phyloP scores from a whole-genome alignment of 2,888 invertebrate genomes.

The Mimas tiliae region DNA sequence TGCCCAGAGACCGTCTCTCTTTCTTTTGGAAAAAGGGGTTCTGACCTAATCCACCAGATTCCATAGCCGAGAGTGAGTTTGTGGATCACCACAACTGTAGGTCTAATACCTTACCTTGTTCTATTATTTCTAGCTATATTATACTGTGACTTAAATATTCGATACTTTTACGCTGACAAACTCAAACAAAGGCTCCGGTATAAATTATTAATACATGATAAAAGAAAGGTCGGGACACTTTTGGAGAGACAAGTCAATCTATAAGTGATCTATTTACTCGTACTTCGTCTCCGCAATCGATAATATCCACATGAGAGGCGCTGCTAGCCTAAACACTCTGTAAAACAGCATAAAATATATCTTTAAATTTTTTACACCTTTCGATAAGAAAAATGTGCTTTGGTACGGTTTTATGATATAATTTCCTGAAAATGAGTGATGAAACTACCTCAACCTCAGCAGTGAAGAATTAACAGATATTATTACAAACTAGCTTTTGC shows the following conservation, averaged over 20 bases:
- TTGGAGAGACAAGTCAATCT: not conserved
- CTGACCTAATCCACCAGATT: too few relatives aligned
- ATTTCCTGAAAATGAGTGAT: not conserved
- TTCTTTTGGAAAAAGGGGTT: too few relatives aligned
- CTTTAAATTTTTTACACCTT: slow-evolving; percentile 8
- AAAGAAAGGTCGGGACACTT: not conserved
- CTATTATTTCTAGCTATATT: not conserved
- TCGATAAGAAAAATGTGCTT: not conserved
- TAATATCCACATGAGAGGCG: not conserved
- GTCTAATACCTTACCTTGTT: too few relatives aligned
- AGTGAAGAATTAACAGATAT: not conserved
- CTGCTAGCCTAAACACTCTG: not conserved
- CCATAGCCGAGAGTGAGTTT: too few relatives aligned
- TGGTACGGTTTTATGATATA: not conserved
- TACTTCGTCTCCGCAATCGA: not conserved
- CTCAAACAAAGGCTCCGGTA: not conserved
- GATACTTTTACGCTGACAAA: not conserved
- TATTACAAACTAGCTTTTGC: not conserved
- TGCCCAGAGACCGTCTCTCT: too few relatives aligned
- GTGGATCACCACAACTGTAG: too few relatives aligned
- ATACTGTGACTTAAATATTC: not conserved
- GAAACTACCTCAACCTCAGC: too few relatives aligned
- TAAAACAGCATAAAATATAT: slow-evolving; percentile 10
- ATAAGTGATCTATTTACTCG: not conserved
- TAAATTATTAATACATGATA: not conserved